phyloP scores from a whole-genome alignment of 1,140 invertebrate genomes.

The Drusus annulatus region DNA sequence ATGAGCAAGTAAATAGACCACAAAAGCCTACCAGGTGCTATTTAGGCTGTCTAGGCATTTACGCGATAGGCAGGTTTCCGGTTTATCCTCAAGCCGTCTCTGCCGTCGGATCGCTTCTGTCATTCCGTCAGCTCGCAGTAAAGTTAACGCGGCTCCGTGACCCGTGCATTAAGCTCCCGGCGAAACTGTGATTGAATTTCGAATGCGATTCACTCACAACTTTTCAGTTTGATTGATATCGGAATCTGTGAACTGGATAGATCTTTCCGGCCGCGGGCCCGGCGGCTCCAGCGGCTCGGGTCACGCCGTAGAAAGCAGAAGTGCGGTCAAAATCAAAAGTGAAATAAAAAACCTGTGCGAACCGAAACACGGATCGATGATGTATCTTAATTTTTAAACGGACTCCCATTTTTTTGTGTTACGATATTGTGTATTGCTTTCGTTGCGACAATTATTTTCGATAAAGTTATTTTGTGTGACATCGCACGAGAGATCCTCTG shows the following conservation, averaged over 20 bases:
- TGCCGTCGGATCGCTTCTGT: background rate
- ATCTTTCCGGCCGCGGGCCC: background rate
- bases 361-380: background rate
- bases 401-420: too few species aligned
- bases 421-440: too few species aligned
- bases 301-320: conserved; percentile 4
- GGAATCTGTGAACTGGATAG: too few species aligned
- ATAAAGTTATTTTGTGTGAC: too few species aligned
- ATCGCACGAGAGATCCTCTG: too few species aligned
- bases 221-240: conserved; percentile 1
- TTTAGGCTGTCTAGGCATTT: too few species aligned
- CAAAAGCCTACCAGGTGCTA: too few species aligned
- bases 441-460: too few species aligned
- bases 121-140: background rate
- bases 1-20: too few species aligned
- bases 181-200: background rate
- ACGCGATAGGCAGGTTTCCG: too few species aligned
- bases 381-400: too few species aligned
- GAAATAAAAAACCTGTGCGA: background rate
- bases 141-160: background rate
- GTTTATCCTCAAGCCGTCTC: too few species aligned
- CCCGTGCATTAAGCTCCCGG: background rate
- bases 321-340: background rate
- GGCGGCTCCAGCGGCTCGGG: background rate
- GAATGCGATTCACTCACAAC: background rate